Conservation (phyloP, 2,888 invertebrate species). For the Dione juno region DNA sequence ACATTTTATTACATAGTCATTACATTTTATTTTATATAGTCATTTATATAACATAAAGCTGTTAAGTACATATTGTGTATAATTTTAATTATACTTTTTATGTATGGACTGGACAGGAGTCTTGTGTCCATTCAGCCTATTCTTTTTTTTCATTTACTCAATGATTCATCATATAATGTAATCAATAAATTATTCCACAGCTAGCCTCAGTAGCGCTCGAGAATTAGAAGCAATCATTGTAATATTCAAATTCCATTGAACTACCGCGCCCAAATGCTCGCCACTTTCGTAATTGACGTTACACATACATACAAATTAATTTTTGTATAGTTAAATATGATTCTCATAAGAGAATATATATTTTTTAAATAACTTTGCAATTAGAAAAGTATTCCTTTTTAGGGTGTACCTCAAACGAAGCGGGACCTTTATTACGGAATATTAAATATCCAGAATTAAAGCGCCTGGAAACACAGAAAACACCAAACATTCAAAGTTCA, state of each 20-base stretch:
- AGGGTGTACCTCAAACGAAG: too few relatives aligned
- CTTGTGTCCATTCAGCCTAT: too few relatives aligned
- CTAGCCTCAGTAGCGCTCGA: not conserved
- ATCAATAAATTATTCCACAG: constrained; percentile 2
- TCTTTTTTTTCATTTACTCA: not conserved
- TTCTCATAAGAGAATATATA: not conserved
- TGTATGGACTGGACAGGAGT: too few relatives aligned
- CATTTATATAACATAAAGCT: too few relatives aligned
- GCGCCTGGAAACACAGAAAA: too few relatives aligned
- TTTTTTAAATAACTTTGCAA: not conserved
- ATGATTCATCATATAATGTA: not conserved
- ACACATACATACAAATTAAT: not conserved
- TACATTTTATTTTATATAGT: too few relatives aligned
- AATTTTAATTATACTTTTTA: too few relatives aligned
- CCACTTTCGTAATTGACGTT: constrained; percentile 18
- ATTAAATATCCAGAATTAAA: too few relatives aligned
- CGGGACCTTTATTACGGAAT: too few relatives aligned
- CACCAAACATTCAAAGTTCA: too few relatives aligned
- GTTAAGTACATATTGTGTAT: too few relatives aligned
- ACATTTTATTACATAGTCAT: too few relatives aligned
- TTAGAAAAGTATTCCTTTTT: not conserved
- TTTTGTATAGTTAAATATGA: not conserved
- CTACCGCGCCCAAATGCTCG: constrained; percentile 7
- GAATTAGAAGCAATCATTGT: constrained; percentile 23
- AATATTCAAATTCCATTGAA: constrained; percentile 21